Evolutionary conservation across 2,113 vertebrate species (phyloP).

Genomic region (Sebastes schlegelii): DNA sequence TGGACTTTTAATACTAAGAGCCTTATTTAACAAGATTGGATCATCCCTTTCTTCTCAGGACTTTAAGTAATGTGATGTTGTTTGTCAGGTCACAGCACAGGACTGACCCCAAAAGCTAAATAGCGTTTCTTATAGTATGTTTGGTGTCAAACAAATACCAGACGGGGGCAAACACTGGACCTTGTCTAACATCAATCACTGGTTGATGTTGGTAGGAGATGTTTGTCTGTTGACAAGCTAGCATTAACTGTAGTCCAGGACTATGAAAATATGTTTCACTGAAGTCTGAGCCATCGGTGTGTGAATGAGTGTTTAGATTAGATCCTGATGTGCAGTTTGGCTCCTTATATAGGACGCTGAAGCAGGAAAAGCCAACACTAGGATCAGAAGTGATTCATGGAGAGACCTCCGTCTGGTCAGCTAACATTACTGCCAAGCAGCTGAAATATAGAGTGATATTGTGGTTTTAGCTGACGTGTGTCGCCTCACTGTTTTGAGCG

Average conservation of each 20-base stretch:
- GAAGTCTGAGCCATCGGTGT: no score
- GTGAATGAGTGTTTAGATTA: no score
- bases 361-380: no score
- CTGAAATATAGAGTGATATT: no score
- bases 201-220: neutral
- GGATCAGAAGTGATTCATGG: no score
- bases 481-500: no score
- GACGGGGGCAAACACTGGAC: neutral
- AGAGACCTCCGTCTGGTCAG: no score
- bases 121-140: neutral
- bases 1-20: neutral
- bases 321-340: no score
- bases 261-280: neutral
- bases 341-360: no score
- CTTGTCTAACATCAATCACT: neutral
- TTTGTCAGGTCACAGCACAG: neutral
- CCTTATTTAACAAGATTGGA: neutral
- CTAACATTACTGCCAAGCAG: no score
- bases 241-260: neutral
- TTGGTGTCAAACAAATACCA: neutral
- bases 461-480: no score
- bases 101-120: neutral
- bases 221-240: neutral
- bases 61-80: neutral
- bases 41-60: neutral